Evolutionary conservation across 2,113 vertebrate species (phyloP).

Genomic region (Nanorana parkeri): DNA sequence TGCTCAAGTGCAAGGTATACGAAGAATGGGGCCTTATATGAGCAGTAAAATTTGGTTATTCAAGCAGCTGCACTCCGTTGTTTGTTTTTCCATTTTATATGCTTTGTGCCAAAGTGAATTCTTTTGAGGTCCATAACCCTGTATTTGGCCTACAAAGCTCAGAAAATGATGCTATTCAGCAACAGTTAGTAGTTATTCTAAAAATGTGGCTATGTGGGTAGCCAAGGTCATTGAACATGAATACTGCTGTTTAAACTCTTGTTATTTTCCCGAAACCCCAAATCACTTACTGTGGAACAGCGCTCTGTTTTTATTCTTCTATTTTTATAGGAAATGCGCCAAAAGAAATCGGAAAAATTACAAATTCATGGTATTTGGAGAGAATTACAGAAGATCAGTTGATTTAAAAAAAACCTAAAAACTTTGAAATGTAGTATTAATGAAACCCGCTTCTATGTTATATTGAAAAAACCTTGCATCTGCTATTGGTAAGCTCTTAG

Average conservation of each 20-base stretch:
- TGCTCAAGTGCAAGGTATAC: background rate
- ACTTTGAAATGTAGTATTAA: too few species aligned
- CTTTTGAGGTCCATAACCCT: constrained; percentile 53
- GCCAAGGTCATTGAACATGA: constrained; percentile 7
- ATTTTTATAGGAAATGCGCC: background rate
- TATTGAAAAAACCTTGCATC: too few species aligned
- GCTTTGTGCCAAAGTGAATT: constrained; percentile 47
- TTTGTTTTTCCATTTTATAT: background rate
- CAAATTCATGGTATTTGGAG: too few species aligned
- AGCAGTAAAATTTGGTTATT: constrained; percentile 17
- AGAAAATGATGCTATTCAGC: constrained; percentile 7
- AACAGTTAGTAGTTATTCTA: constrained; percentile 48
- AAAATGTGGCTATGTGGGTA: constrained; percentile 43
- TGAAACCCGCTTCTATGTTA: too few species aligned
- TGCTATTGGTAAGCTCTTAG: background rate
- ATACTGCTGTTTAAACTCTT: background rate
- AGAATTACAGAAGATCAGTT: too few species aligned
- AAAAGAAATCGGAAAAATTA: too few species aligned
- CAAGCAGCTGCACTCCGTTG: constrained; percentile 39
- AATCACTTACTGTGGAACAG: background rate
- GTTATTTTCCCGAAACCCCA: background rate
- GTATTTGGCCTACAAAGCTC: constrained; percentile 25
- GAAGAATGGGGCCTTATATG: background rate
- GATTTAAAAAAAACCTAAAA: too few species aligned
- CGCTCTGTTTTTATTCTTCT: background rate